A percentile compares a stretch with the other conserved stretches of the same genome.
phyloP scores from a whole-genome alignment of 1,140 invertebrate species.

The Drosophila navojoa region DNA sequence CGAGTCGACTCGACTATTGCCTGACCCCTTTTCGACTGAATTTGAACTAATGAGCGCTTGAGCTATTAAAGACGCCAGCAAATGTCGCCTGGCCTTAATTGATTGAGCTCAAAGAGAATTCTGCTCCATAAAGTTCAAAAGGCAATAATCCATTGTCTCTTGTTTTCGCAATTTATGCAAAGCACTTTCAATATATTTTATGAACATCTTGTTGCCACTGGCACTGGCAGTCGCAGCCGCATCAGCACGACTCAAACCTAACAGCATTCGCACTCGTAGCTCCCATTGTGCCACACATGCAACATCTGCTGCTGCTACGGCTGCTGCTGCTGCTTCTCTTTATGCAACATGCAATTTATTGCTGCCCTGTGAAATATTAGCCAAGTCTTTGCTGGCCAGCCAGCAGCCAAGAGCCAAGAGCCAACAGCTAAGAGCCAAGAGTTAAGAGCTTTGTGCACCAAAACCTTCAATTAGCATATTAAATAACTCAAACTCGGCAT shows the following conservation, averaged over 20 bases:
- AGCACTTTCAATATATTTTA: slow-evolving; percentile 68
- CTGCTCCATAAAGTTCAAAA: slow-evolving; percentile 5
- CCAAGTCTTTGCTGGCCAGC: slow-evolving; percentile 12
- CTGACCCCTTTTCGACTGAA: slow-evolving; percentile 27
- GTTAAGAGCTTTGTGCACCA: slow-evolving; percentile 6
- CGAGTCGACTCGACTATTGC: slow-evolving; percentile 28
- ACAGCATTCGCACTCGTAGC: slow-evolving; percentile 32
- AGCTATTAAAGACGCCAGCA: slow-evolving; percentile 4
- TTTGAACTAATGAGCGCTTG: slow-evolving; percentile 31
- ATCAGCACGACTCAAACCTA: slow-evolving; percentile 36
- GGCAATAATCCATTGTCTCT: slow-evolving; percentile 43
- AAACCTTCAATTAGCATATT: slow-evolving; percentile 9
- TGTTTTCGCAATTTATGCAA: slow-evolving; percentile 51
- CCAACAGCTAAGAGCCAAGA: neutral
- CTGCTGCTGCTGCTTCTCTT: slow-evolving; percentile 48
- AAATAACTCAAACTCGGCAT: slow-evolving; percentile 7
- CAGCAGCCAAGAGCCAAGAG: slow-evolving; percentile 1
- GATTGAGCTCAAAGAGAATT: slow-evolving; percentile 28
- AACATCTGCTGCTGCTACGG: slow-evolving; percentile 57
- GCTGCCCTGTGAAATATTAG: slow-evolving; percentile 28
- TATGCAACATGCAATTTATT: slow-evolving; percentile 72
- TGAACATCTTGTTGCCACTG: slow-evolving; percentile 52
- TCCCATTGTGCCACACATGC: slow-evolving; percentile 54
- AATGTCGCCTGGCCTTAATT: slow-evolving; percentile 47
- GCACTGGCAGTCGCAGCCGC: slow-evolving; percentile 30